Evolutionary conservation across 1,140 invertebrate species (phyloP).

Genomic region (Neodiprion lecontei): DNA sequence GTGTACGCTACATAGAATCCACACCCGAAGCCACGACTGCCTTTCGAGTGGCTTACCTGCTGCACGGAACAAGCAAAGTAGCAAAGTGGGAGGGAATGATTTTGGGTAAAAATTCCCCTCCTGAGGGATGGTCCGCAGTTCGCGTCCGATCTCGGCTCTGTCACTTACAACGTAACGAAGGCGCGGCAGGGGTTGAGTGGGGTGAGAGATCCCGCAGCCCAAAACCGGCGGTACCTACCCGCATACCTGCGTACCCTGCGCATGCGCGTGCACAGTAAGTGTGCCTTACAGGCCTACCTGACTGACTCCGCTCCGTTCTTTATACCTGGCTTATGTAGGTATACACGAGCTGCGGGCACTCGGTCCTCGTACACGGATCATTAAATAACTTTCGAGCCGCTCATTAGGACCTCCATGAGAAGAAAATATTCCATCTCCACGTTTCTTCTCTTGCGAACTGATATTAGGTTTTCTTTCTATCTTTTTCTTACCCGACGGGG

Average conservation of each 20-base stretch:
- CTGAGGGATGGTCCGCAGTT: slow-evolving; percentile 37
- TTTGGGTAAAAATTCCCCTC: slow-evolving; percentile 21
- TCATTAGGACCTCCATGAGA: slow-evolving; percentile 7
- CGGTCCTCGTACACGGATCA: background rate
- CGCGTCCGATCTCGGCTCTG: background rate
- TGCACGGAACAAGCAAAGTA: background rate
- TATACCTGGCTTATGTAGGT: background rate
- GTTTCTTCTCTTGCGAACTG: too few species aligned
- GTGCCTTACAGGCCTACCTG: background rate
- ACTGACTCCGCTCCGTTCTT: background rate
- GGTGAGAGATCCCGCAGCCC: slow-evolving; percentile 43
- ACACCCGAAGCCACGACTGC: too few species aligned
- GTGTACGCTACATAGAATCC: too few species aligned
- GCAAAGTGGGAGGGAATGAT: background rate
- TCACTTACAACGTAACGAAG: background rate
- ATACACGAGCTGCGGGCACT: background rate
- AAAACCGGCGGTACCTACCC: background rate
- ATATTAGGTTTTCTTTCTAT: too few species aligned
- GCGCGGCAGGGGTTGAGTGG: background rate
- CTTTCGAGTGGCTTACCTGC: too few species aligned
- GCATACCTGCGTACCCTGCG: background rate
- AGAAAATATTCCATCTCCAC: background rate
- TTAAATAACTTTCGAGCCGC: slow-evolving; percentile 7
- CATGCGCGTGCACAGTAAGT: background rate
- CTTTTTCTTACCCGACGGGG: too few species aligned